Conservation (phyloP, 2,888 invertebrate species). For the Acleris emargana region DNA sequence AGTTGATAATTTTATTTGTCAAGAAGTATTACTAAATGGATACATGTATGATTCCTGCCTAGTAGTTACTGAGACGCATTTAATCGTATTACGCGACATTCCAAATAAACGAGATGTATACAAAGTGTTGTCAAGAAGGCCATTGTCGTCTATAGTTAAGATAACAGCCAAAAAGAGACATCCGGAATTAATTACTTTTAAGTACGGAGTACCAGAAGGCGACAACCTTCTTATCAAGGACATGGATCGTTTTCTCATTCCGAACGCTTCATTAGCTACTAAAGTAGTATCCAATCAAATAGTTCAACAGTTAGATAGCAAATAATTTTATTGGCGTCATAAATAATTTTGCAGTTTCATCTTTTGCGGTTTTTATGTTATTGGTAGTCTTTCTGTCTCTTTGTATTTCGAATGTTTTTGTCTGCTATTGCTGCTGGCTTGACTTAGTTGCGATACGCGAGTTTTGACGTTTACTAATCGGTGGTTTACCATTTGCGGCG, state of each 20-base stretch:
- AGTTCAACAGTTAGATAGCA: conserved; percentile 72
- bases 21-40: conserved; percentile 95
- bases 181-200: conserved; percentile 98
- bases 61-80: conserved; percentile 92
- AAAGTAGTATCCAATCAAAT: conserved; percentile 96
- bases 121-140: conserved; percentile 93
- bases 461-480: no score
- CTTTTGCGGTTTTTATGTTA: no score
- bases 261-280: conserved; percentile 95
- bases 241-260: conserved; percentile 96
- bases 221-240: conserved; percentile 92
- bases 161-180: conserved; percentile 98
- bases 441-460: no score
- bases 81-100: conserved; percentile 93
- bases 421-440: no score
- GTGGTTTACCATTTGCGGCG: no score
- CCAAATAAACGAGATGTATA: conserved; percentile 90
- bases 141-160: conserved; percentile 96
- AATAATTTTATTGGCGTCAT: conserved; percentile 6
- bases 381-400: no score
- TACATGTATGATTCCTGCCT: conserved; percentile 95
- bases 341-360: background rate
- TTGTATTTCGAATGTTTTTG: no score
- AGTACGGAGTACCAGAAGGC: conserved; percentile 94
- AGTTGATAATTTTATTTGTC: conserved; percentile 94